phyloP scores from a whole-genome alignment of 1,140 invertebrate species.

The Drosophila busckii region DNA sequence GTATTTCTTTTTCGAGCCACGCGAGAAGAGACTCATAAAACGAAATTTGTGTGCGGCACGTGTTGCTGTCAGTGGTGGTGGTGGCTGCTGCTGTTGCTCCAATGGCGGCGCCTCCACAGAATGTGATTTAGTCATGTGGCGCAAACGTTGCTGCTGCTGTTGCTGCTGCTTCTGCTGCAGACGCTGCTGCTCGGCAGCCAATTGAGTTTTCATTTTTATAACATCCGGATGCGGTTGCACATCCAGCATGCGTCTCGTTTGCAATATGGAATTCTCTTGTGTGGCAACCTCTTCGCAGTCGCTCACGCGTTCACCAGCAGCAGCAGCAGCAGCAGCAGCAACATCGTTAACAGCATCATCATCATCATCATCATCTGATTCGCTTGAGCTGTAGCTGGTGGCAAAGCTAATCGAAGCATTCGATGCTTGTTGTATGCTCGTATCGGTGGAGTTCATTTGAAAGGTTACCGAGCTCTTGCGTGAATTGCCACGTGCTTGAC shows the following conservation, averaged over 20 bases:
- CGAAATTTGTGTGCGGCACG: constrained; percentile 28
- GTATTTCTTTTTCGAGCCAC: constrained; percentile 61
- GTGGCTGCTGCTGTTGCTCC: constrained; percentile 1
- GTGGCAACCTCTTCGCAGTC: too few species aligned
- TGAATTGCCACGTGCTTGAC: constrained; percentile 42
- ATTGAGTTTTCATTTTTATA: constrained; percentile 59
- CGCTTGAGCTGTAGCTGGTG: constrained; percentile 46
- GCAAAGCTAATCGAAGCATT: constrained; percentile 70
- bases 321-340: too few species aligned
- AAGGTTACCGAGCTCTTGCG: constrained; percentile 64
- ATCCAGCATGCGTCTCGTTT: constrained; percentile 58
- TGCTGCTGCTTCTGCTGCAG: constrained; percentile 44
- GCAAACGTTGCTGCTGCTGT: constrained; percentile 37
- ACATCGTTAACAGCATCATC: neutral
- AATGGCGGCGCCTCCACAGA: constrained; percentile 37
- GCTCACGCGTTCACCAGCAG: too few species aligned
- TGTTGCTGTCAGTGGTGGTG: constrained; percentile 15
- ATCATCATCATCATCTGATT: constrained; percentile 9
- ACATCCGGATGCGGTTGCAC: constrained; percentile 72
- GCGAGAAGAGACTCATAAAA: constrained; percentile 53
- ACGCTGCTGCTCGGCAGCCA: constrained; percentile 47
- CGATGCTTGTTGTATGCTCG: constrained; percentile 29
- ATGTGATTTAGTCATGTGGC: constrained; percentile 52
- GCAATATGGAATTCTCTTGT: constrained; percentile 55
- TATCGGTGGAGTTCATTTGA: constrained; percentile 33